Evolutionary conservation across 2,888 invertebrate genomes (phyloP), one percentile per base, ranked within the genome.

Genomic region (Charanyca ferruginea): DNA sequence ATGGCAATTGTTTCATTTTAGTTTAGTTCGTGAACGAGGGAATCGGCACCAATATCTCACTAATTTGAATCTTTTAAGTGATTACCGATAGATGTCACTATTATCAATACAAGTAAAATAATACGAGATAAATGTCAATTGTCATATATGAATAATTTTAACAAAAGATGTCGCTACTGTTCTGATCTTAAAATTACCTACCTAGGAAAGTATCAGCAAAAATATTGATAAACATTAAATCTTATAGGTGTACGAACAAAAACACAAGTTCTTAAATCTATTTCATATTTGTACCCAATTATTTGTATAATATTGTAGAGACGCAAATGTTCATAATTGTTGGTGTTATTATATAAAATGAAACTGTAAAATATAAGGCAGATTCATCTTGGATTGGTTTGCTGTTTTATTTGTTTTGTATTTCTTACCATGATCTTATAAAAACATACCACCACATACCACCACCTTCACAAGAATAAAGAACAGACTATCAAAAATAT

Each of bases 311-410:
- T 67, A 63, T 66, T 60, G 71, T 81, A 85, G 79, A 71, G 68
- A 75, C 47, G 67, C 77, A 83, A 78, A 70, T 83, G 80, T 85
- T 85, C 83, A 80, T 82, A 77, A 84, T 85, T 87, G 83, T 84
- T 84, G 85, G 85, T 86, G 83, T 85, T 88, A 86, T 82, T 78
- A 83, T 80, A 85, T 83, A 82, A 82, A 79, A 74, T 84, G 82
- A 80, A 85, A 71, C 88, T 87, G 85, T 86, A 77, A 83, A 86
- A 89, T 89, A 88, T 85, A 85, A 80, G 80, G 81, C 89, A 89
- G 85, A 86, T 86, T 88, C 84, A 86, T 82, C 82, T 58, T 69
- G 53, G 35, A 49, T 35, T 45, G 20, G 48, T 51, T 71, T 63
- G 8, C 3, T 44, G 48, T 81, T 76, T 55, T 61, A 66, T 67